Conservation (phyloP, 2,797 vertebrate species). For the Remorina albescens region DNA sequence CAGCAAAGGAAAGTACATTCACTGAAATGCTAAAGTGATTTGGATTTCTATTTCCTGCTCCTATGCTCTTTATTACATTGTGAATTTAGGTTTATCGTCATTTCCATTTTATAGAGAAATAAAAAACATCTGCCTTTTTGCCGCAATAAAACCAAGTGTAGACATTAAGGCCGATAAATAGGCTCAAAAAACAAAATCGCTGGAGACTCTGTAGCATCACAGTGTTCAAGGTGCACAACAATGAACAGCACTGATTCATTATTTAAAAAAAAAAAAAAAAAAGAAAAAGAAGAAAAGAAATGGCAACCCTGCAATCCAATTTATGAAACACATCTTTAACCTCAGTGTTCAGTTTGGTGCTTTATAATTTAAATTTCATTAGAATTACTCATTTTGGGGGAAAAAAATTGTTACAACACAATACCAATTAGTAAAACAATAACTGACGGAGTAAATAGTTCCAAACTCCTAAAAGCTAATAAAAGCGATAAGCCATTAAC, state of each 20-base stretch:
- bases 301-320: too few relatives aligned
- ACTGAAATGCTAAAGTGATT: background rate
- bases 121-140: background rate
- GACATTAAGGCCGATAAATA: background rate
- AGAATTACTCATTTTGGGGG: background rate
- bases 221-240: too few relatives aligned
- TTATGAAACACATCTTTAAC: too few relatives aligned
- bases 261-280: too few relatives aligned
- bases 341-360: too few relatives aligned
- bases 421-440: too few relatives aligned
- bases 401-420: background rate
- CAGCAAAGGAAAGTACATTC: background rate
- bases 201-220: too few relatives aligned
- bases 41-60: background rate
- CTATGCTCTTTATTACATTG: background rate
- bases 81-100: background rate
- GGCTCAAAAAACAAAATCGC: background rate
- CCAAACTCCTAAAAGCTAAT: background rate
- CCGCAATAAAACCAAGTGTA: background rate
- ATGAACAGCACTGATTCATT: too few relatives aligned
- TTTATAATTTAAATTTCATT: too few relatives aligned
- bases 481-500: background rate
- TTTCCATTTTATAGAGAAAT: background rate
- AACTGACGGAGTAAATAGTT: background rate
- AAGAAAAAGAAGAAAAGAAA: too few relatives aligned